Conservation (phyloP, 2,113 vertebrate genomes). For the Protobothrops flavoviridis region DNA sequence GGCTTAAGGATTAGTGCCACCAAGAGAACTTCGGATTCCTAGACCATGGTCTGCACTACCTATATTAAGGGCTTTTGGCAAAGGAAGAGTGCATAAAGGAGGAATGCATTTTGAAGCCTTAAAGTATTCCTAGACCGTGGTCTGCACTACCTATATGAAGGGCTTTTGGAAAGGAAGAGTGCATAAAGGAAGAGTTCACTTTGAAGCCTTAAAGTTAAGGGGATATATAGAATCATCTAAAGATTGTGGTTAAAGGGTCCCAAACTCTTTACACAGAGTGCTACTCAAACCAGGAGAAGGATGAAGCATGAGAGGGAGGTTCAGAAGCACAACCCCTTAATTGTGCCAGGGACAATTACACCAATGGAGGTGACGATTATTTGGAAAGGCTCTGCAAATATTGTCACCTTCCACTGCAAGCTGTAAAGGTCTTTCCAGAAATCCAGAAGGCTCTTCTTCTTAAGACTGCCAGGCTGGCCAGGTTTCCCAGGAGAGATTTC, state of each 20-base stretch:
- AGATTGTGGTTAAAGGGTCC: neutral
- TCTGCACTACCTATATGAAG: too few species aligned
- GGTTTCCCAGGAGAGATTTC: neutral
- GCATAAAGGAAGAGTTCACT: neutral
- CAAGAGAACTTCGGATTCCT: too few species aligned
- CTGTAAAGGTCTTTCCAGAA: neutral
- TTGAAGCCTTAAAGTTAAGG: neutral
- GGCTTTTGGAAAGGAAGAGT: neutral
- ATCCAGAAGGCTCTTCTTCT: neutral
- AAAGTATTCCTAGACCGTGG: too few species aligned
- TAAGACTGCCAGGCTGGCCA: neutral
- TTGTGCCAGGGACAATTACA: neutral
- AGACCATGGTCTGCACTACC: too few species aligned
- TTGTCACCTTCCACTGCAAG: neutral
- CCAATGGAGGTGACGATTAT: neutral
- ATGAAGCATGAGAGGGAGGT: neutral
- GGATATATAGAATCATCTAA: neutral
- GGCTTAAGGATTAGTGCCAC: too few species aligned
- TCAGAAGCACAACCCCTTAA: neutral
- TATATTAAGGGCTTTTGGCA: too few species aligned
- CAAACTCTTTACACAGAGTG: neutral
- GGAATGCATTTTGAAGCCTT: too few species aligned
- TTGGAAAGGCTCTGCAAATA: neutral
- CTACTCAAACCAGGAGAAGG: neutral
- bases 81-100: too few species aligned